Base-by-base conservation (phyloP, 2,113 vertebrate genomes). In the Myiozetetes cayanensis region DNA sequence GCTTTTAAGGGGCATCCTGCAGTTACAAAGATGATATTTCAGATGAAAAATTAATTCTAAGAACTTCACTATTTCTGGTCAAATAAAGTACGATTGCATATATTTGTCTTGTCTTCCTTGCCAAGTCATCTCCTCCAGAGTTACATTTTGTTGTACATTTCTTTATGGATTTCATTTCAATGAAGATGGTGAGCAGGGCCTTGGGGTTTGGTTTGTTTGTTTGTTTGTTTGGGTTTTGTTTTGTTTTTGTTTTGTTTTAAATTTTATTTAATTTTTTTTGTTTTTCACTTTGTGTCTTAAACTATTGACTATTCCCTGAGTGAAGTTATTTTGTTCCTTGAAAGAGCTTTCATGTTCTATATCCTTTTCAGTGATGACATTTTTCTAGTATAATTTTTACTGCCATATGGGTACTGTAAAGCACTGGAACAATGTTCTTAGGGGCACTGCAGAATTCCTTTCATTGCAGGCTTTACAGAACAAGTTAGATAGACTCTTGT, bases 21-120 rank as follows among this genome's bases (percentile, higher is more conserved):
- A 85, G 49, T 85, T 87, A 39, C 75, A 91, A 91, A 50, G 62
- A 81, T 92, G 56, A 77, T 94, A 89, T 95, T 97, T 93, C 84
- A 81, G 35, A 92, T 81, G 76, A 95, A 92, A 92, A 92, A 93
- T 81, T 81, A 89, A 56, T 89, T 79, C 53, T 61, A 81, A 94
- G 73, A 76, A 72, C 65, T 82, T 95, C 56, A 63, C 31, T 75
- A 39, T 75, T 72, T 96, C 65, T 85, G 62, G 27, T 63, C 39
- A 83, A 92, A 91, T 47, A 82, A 91, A 89, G 25, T 85, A 86
- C 30, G 63, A 59, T 56, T 61, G 37, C 59, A 81, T 72, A 20
- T 55, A 95, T 90, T 87, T 81, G 27, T 76, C 65, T 68, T 63
- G 14, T 44, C 66, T 79, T 80, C 56, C 59, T 94, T 39, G 17